Percentiles rank a stretch among this genome's conserved stretches.
These are phyloP conservation scores for Temnothorax ravouxi DNA, from an alignment of 2,888 invertebrate genomes.

Conservation along the genomic window DNA sequence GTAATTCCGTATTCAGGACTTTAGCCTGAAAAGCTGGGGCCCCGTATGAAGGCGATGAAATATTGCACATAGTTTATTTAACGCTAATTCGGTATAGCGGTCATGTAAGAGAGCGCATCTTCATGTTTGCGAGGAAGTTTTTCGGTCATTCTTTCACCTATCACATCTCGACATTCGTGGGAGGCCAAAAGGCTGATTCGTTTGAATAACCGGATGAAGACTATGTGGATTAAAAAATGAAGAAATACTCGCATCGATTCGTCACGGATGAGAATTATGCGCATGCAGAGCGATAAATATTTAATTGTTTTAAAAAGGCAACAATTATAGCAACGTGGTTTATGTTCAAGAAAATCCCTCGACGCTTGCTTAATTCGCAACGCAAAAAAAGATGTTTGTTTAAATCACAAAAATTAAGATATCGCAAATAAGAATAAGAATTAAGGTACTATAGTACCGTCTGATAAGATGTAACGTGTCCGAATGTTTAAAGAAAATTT, in stretches of 20 bases:
- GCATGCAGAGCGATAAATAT: background rate
- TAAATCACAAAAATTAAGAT: background rate
- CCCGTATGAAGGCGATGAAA: slow-evolving; percentile 41
- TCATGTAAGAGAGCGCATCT: slow-evolving; percentile 23
- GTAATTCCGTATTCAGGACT: slow-evolving; percentile 58
- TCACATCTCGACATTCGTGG: slow-evolving; percentile 72
- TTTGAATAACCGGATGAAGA: slow-evolving; percentile 73
- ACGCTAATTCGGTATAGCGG: slow-evolving; percentile 47
- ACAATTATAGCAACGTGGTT: background rate
- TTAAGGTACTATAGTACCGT: background rate
- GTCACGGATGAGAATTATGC: slow-evolving; percentile 29
- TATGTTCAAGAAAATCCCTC: background rate
- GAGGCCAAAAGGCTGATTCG: slow-evolving; percentile 68
- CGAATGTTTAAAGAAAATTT: background rate
- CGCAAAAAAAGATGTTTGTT: background rate
- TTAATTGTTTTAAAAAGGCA: background rate
- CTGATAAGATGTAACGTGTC: background rate
- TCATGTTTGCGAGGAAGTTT: slow-evolving; percentile 52
- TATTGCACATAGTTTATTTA: slow-evolving; percentile 52
- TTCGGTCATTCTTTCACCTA: slow-evolving; percentile 70
- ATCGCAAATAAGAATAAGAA: background rate
- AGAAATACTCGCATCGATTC: slow-evolving; percentile 56
- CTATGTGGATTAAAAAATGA: slow-evolving; percentile 66
- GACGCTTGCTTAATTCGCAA: background rate
- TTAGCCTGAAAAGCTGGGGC: slow-evolving; percentile 19